Percentiles rank a stretch among this genome's conserved stretches.
These are phyloP conservation scores for Chondrosia reniformis DNA, from an alignment of 37 sponge, comb jelly and placozoan species.

Conservation along the genomic window DNA sequence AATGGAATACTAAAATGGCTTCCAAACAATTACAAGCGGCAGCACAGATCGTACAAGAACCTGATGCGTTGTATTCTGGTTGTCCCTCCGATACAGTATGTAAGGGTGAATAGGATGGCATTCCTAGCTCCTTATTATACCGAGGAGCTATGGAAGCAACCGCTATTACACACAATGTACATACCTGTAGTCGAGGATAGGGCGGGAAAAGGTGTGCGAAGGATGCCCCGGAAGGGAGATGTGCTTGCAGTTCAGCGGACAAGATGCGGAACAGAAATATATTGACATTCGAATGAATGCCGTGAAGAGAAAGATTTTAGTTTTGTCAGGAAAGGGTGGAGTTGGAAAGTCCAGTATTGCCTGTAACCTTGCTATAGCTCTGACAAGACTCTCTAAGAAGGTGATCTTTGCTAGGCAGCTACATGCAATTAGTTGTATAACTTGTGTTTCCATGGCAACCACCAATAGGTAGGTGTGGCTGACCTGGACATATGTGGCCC, in stretches of 20 bases:
- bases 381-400: constrained; percentile 48
- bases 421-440: background rate
- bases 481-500: constrained; percentile 96
- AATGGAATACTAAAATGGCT: too few species aligned
- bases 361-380: constrained; percentile 60
- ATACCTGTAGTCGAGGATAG: constrained; percentile 47
- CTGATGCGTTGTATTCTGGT: too few species aligned
- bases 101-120: too few species aligned
- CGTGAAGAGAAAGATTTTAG: constrained; percentile 59
- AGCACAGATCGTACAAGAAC: too few species aligned
- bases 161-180: too few species aligned
- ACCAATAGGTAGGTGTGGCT: constrained; percentile 69
- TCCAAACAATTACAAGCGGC: too few species aligned
- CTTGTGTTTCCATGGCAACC: background rate
- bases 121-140: too few species aligned
- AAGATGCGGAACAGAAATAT: constrained; percentile 80
- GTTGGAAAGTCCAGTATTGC: constrained; percentile 90
- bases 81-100: too few species aligned
- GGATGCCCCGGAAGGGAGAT: constrained; percentile 87
- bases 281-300: constrained; percentile 93
- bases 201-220: constrained; percentile 73
- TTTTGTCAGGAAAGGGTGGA: constrained; percentile 93
- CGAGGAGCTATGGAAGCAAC: too few species aligned
- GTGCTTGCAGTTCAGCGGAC: constrained; percentile 49
- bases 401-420: constrained; percentile 17